phyloP scores from a whole-genome alignment of 2,888 invertebrate species.

The Temnothorax ravouxi region DNA sequence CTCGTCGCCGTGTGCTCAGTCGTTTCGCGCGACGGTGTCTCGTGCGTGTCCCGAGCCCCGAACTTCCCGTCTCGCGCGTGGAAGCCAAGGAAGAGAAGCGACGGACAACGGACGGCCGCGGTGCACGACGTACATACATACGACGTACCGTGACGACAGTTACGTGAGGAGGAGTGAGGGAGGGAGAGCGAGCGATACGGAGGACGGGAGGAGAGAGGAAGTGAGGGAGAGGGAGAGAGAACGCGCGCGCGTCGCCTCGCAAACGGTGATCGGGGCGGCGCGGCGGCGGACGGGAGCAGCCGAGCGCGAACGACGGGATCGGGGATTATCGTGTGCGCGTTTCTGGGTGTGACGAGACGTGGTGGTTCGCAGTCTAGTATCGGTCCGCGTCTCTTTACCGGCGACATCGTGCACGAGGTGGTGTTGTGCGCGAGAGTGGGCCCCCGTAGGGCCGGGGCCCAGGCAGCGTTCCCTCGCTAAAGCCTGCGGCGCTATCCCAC shows the following conservation, averaged over 20 bases:
- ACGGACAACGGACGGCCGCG: conserved; percentile 44
- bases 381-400: conserved; percentile 58
- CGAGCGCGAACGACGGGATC: conserved; percentile 71
- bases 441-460: conserved; percentile 58
- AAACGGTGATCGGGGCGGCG: conserved; percentile 69
- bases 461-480: conserved; percentile 44
- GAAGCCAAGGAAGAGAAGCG: conserved; percentile 40
- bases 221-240: conserved; percentile 32
- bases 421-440: conserved; percentile 64
- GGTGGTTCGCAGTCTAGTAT: conserved; percentile 59
- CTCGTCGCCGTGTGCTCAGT: conserved; percentile 45
- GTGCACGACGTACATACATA: conserved; percentile 24
- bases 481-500: conserved; percentile 55
- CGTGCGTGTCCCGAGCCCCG: not conserved
- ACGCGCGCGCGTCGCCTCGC: conserved; percentile 69
- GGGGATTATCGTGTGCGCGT: conserved; percentile 75
- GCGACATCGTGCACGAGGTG: conserved; percentile 69
- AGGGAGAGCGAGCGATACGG: not conserved
- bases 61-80: conserved; percentile 23
- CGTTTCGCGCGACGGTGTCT: conserved; percentile 31
- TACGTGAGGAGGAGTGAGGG: conserved; percentile 18
- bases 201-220: conserved; percentile 38
- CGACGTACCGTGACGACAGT: conserved; percentile 54
- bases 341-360: conserved; percentile 80
- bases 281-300: conserved; percentile 59